Base-by-base conservation (phyloP, 2,888 invertebrate species). In the Maniola hyperantus region DNA sequence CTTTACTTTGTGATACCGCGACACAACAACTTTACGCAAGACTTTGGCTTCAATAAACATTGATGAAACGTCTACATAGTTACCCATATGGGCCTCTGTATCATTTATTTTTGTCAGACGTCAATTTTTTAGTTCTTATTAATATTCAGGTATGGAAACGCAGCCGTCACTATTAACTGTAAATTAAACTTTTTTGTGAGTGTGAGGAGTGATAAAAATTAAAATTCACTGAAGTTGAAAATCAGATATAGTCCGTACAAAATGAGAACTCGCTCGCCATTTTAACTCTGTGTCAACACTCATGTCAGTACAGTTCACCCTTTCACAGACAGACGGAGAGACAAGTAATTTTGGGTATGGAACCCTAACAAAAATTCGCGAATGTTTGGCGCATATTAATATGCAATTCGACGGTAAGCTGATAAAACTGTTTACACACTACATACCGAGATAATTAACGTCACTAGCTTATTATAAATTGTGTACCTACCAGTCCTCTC, bases 371-470 rank as follows among this genome's bases (percentile, higher is more conserved):
- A n/a, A 11, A 39, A 11, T 76, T 80, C 68, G 77, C 75, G 70
- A 76, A 76, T 72, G 71, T 78, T 73, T 78, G 72, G 73, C 62
- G 61, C 64, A 70, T 65, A 72, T 83, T 86, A n/a, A n/a, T n/a
- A 85, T 87, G 88, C 83, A 87, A 87, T 79, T 73, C 75, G 76
- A 78, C 76, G 74, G 74, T 76, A 73, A 78, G 74, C 78, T 82
- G 89, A 89, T 90, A 89, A 81, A 75, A 66, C 26, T 82, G 87
- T 83, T 88, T 82, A 79, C 76, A 68, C 60, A 77, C 73, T 84
- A 83, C 88, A 87, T 90, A 80, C 89, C 84, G 63, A 64, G 69
- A 69, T 77, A 77, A 78, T 77, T 77, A 79, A 71, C 76, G 76
- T 77, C 76, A 73, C 61, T 67, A 58, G 64, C 71, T 67, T 69